phyloP scores from a whole-genome alignment of 1,140 invertebrate species.

The Trichonephila clavata region DNA sequence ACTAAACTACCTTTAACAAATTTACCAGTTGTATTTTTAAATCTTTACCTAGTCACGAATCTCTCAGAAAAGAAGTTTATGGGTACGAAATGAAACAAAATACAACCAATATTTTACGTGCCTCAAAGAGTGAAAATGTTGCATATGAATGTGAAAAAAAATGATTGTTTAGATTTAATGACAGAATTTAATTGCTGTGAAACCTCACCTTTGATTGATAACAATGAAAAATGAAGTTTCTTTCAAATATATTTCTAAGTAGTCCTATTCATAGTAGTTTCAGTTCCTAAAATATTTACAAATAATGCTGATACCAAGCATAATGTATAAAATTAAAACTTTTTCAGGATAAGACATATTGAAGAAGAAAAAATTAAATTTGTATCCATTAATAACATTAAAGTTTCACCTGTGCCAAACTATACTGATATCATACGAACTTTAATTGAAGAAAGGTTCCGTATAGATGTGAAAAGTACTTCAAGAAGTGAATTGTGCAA shows the following conservation, averaged over 20 bases:
- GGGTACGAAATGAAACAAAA: background rate
- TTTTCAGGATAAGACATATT: background rate
- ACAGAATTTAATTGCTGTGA: constrained; percentile 29
- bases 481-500: background rate
- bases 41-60: constrained; percentile 77
- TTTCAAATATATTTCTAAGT: constrained; percentile 1
- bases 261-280: constrained; percentile 52
- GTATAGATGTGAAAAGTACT: background rate
- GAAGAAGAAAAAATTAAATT: background rate
- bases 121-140: constrained; percentile 71
- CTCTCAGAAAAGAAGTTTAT: background rate
- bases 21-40: constrained; percentile 68
- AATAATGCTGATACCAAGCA: background rate
- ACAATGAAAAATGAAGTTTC: background rate
- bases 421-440: background rate
- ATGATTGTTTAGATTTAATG: background rate
- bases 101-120: background rate
- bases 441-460: background rate
- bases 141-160: constrained; percentile 18
- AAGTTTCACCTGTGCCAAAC: background rate
- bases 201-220: constrained; percentile 61
- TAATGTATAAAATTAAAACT: background rate
- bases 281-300: constrained; percentile 46
- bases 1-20: constrained; percentile 74
- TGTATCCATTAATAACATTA: background rate